A percentile compares a stretch with the other conserved stretches of the same genome.
Evolutionary conservation across 2,797 vertebrate species (phyloP).

Genomic region (Craterocephalus amniculus): DNA sequence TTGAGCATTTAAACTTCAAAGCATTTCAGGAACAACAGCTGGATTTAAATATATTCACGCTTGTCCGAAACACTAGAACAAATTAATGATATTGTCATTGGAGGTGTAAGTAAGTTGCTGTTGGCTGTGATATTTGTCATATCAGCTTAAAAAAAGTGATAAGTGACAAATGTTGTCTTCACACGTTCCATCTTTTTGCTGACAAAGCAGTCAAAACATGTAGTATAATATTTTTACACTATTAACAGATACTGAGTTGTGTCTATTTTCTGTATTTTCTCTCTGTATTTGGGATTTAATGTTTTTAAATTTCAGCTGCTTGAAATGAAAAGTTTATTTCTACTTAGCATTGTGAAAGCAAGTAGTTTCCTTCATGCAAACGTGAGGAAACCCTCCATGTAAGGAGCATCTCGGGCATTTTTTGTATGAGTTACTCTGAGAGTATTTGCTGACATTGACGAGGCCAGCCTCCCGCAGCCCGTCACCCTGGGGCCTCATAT

Average conservation of each 20-base stretch:
- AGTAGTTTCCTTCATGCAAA: neutral
- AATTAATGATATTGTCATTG: neutral
- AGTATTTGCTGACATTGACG: constrained; percentile 58
- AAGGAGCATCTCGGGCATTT: constrained; percentile 5
- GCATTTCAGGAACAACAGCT: neutral
- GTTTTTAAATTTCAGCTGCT: neutral
- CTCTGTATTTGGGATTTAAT: too few species aligned
- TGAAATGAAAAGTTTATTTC: neutral
- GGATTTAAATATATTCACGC: neutral
- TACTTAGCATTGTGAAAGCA: neutral
- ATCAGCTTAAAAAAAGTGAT: neutral
- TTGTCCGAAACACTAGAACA: neutral
- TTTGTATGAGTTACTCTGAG: constrained; percentile 46
- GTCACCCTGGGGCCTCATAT: constrained; percentile 55
- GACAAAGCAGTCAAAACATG: neutral
- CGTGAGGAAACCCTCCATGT: constrained; percentile 1
- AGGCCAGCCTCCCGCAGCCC: constrained; percentile 47
- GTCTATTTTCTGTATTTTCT: neutral
- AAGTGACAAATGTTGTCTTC: neutral
- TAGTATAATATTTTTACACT: neutral
- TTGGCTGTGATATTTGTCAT: neutral
- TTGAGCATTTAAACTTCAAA: neutral
- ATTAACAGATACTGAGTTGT: neutral
- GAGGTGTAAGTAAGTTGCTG: neutral
- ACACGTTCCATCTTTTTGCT: neutral